phyloP scores from a whole-genome alignment of 1,140 invertebrate genomes.

The Brachionus sp. region DNA sequence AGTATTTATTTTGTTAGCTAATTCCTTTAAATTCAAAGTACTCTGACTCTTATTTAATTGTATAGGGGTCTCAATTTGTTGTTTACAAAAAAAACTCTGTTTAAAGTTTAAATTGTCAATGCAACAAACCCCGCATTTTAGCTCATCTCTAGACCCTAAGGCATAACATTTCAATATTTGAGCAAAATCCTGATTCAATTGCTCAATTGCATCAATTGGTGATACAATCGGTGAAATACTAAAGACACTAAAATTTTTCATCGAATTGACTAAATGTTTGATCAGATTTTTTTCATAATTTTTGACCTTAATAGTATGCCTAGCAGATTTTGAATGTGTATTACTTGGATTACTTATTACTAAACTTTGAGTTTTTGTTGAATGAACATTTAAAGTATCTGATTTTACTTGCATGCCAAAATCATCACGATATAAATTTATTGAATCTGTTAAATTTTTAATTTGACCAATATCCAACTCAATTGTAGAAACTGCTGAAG shows the following conservation, averaged over 20 bases:
- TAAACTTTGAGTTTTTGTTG: neutral
- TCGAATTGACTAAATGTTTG: neutral
- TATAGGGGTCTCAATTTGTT: neutral
- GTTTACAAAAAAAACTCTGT: neutral
- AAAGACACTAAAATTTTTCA: slow-evolving; percentile 17
- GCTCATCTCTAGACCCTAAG: neutral
- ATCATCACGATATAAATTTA: slow-evolving; percentile 18
- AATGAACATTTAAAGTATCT: neutral
- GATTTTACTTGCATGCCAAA: neutral
- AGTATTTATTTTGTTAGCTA: slow-evolving; percentile 2
- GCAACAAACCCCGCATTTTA: neutral
- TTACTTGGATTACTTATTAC: neutral
- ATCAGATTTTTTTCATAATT: slow-evolving; percentile 11
- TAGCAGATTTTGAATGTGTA: neutral
- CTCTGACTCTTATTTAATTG: neutral
- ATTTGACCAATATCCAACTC: neutral
- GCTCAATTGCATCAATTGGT: neutral
- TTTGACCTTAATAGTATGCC: slow-evolving; percentile 1
- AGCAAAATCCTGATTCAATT: neutral
- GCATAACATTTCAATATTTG: neutral
- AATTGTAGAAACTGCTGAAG: neutral
- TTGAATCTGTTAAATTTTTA: neutral
- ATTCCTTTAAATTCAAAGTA: neutral
- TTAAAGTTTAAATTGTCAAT: slow-evolving; percentile 7
- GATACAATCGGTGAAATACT: neutral